Evolutionary conservation across 2,888 invertebrate species (phyloP).

Genomic region (Drosophila acutilabella): DNA sequence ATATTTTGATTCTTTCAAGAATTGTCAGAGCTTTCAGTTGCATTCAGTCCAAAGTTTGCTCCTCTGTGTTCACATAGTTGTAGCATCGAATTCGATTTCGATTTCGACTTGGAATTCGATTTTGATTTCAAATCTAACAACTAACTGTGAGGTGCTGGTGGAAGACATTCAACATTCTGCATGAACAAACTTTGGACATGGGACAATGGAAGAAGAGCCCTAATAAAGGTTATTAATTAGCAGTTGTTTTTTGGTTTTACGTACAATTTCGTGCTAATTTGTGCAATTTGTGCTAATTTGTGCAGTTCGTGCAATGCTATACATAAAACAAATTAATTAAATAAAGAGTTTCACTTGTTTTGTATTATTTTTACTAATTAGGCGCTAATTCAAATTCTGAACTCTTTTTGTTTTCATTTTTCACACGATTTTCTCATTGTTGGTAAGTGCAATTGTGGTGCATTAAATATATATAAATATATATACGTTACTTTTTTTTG

Average conservation of each 20-base stretch:
- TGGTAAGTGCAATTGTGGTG: conserved; percentile 74
- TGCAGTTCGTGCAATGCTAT: conserved; percentile 53
- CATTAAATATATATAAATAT: conserved; percentile 44
- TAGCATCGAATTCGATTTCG: neutral
- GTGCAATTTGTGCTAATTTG: conserved; percentile 57
- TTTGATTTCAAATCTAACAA: conserved; percentile 1
- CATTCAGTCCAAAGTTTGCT: conserved; percentile 50
- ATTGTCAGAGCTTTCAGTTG: conserved; percentile 18
- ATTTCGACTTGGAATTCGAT: too few relatives aligned
- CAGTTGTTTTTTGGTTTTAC: conserved; percentile 15
- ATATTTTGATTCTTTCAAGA: conserved; percentile 67
- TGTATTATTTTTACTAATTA: conserved; percentile 46
- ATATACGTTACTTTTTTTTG: conserved; percentile 10
- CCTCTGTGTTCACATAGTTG: conserved; percentile 18
- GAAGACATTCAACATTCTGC: conserved; percentile 45
- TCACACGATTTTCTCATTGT: conserved; percentile 20
- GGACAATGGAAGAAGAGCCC: conserved; percentile 17
- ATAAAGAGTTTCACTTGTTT: conserved; percentile 25
- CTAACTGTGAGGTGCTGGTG: conserved; percentile 40
- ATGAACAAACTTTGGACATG: conserved; percentile 43
- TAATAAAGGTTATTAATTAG: conserved; percentile 25
- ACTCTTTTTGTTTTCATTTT: conserved; percentile 20
- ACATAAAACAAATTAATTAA: conserved; percentile 33
- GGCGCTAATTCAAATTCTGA: conserved; percentile 53
- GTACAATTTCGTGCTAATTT: conserved; percentile 36